A percentile compares a stretch with the other conserved stretches of the same genome.
Conservation (phyloP, 2,797 vertebrate species). For the Coregonus suidteri region DNA sequence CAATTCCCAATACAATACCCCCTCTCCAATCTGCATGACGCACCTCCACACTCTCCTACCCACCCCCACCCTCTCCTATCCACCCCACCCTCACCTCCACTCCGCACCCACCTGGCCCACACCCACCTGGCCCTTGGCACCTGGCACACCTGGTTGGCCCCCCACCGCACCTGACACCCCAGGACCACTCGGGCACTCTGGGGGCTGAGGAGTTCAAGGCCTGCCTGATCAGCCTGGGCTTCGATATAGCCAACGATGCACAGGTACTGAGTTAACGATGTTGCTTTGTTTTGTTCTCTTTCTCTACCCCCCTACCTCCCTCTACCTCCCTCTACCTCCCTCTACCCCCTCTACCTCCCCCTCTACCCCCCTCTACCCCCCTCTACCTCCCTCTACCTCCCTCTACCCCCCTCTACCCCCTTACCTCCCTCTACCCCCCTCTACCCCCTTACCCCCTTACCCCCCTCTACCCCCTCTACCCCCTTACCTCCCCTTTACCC, state of each 20-base stretch:
- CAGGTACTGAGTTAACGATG: constrained; percentile 87
- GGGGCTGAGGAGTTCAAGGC: constrained; percentile 99
- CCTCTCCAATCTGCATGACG: constrained; percentile 27
- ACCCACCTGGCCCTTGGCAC: constrained; percentile 71
- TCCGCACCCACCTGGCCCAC: constrained; percentile 61
- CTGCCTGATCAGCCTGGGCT: constrained; percentile 99
- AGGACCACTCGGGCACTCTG: constrained; percentile 99
- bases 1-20: constrained; percentile 59
- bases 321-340: constrained; percentile 7
- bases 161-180: constrained; percentile 81
- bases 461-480: constrained; percentile 5
- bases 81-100: constrained; percentile 24
- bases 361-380: constrained; percentile 37
- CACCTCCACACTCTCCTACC: constrained; percentile 55
- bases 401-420: constrained; percentile 40
- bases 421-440: background rate
- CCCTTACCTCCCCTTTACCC: constrained; percentile 13
- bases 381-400: constrained; percentile 31
- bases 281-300: constrained; percentile 54
- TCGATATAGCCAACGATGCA: constrained; percentile 99
- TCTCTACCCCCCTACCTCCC: constrained; percentile 36
- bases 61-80: constrained; percentile 46
- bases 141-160: constrained; percentile 60
- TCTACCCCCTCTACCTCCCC: background rate
- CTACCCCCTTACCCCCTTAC: constrained; percentile 9